Conservation (phyloP, 2,888 invertebrate species). For the Endomychus coccineus region DNA sequence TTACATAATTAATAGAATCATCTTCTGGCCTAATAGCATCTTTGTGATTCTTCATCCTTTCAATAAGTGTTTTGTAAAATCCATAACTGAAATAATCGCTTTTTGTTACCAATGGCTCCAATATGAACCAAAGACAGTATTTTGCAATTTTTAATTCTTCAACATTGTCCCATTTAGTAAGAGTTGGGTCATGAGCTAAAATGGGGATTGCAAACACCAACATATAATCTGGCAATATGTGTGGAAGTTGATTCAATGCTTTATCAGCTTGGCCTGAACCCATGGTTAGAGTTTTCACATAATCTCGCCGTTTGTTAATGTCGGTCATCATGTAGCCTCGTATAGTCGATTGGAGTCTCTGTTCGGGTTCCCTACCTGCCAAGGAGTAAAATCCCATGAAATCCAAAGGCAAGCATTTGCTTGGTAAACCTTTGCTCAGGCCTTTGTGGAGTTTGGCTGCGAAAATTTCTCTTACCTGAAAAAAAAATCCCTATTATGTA, state of each 20-base stretch:
- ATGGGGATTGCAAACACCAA: slow-evolving; percentile 94
- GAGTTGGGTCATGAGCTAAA: slow-evolving; percentile 86
- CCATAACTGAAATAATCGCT: slow-evolving; percentile 92
- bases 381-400: slow-evolving; percentile 95
- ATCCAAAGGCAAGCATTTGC: slow-evolving; percentile 87
- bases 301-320: slow-evolving; percentile 82
- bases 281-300: slow-evolving; percentile 75
- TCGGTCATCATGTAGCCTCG: slow-evolving; percentile 82
- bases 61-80: slow-evolving; percentile 89
- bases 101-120: slow-evolving; percentile 89
- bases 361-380: slow-evolving; percentile 81
- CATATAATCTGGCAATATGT: slow-evolving; percentile 95
- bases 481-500: background rate
- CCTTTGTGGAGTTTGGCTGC: slow-evolving; percentile 83
- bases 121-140: slow-evolving; percentile 86
- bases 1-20: slow-evolving; percentile 74
- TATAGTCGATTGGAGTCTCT: slow-evolving; percentile 59
- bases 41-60: slow-evolving; percentile 90
- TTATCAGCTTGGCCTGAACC: slow-evolving; percentile 59
- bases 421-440: slow-evolving; percentile 72
- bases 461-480: slow-evolving; percentile 66
- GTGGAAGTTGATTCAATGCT: slow-evolving; percentile 68
- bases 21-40: slow-evolving; percentile 81
- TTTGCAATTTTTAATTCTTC: slow-evolving; percentile 70
- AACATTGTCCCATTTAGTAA: slow-evolving; percentile 68